Conservation (phyloP, 2,113 vertebrate genomes). For the Thymallus thymallus region DNA sequence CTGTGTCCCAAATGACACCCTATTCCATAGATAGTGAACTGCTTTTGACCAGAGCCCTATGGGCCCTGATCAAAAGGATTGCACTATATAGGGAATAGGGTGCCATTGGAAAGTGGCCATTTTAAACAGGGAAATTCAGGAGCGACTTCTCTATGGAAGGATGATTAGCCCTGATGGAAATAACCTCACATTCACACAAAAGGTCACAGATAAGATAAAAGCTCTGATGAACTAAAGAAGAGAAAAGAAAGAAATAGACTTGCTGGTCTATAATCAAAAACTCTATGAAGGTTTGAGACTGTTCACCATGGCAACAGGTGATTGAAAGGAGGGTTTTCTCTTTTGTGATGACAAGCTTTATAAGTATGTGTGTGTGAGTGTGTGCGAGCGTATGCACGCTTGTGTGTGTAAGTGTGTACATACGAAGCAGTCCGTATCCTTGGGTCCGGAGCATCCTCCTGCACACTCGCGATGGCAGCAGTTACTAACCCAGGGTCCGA, state of each 20-base stretch:
- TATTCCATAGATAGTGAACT: no score
- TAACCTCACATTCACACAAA: conserved; percentile 20
- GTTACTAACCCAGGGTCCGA: conserved; percentile 93
- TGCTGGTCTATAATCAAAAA: neutral
- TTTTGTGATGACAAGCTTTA: neutral
- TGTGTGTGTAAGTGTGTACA: conserved; percentile 45
- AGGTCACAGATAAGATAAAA: conserved; percentile 20
- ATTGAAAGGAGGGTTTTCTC: no score
- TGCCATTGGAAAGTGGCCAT: neutral
- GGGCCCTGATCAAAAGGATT: no score
- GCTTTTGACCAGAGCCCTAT: no score
- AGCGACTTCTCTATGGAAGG: neutral
- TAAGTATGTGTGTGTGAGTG: conserved; percentile 1
- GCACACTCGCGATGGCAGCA: conserved; percentile 98
- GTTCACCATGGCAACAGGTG: conserved; percentile 12
- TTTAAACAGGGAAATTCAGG: conserved; percentile 23
- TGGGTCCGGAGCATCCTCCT: conserved; percentile 93
- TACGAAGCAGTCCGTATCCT: conserved; percentile 98
- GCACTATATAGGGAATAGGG: no score
- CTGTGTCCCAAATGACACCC: no score
- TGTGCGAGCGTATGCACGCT: neutral
- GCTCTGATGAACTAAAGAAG: neutral
- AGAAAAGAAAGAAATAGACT: neutral
- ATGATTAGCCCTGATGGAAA: neutral
- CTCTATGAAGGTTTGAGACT: neutral